phyloP scores from a whole-genome alignment of 2,797 vertebrate species.

The Manis javanica region DNA sequence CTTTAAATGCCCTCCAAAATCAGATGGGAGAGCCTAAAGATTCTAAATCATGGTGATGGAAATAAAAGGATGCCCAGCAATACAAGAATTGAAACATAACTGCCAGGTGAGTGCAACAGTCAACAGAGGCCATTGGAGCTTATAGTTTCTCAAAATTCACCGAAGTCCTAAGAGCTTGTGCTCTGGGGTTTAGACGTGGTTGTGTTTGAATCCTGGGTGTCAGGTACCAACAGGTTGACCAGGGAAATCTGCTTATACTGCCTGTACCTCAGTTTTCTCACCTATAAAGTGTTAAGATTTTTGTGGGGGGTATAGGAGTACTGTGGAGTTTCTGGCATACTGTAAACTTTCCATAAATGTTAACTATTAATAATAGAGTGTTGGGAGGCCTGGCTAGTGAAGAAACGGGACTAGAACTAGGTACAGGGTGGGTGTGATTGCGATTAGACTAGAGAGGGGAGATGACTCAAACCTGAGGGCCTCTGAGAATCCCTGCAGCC shows the following conservation, averaged over 20 bases:
- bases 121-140: not conserved
- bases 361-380: not conserved
- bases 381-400: not conserved
- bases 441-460: not conserved
- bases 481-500: not conserved
- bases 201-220: not conserved
- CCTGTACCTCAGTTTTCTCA: not conserved
- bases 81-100: not conserved
- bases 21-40: not conserved
- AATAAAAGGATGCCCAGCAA: not conserved
- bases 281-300: not conserved
- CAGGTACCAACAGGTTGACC: not conserved
- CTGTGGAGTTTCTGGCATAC: not conserved
- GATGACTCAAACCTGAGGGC: not conserved
- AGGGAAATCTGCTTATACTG: not conserved
- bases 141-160: not conserved
- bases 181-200: not conserved
- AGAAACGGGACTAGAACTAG: not conserved
- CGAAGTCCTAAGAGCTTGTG: accelerated
- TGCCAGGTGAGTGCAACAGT: not conserved
- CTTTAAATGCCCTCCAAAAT: not conserved
- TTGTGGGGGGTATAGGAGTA: not conserved
- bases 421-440: not conserved
- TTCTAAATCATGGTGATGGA: not conserved
- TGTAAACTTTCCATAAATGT: not conserved